Conservation (phyloP, 2,888 invertebrate genomes). For the Acleris holmiana region DNA sequence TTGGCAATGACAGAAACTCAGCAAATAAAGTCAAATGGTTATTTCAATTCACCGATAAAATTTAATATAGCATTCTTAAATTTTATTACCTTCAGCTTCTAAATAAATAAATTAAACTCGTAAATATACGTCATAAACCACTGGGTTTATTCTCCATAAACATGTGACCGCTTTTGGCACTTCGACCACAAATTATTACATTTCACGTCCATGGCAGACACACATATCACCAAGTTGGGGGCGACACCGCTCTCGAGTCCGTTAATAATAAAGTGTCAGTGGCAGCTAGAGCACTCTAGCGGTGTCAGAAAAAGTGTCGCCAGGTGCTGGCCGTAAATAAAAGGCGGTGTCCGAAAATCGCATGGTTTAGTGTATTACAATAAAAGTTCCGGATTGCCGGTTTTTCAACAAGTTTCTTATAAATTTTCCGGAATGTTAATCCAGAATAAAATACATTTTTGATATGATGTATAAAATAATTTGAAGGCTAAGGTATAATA, state of each 20-base stretch:
- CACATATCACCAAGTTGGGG: conserved; percentile 43
- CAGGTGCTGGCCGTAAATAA: conserved; percentile 68
- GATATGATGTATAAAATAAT: too few relatives aligned
- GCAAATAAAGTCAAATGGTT: too few relatives aligned
- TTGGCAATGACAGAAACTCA: too few relatives aligned
- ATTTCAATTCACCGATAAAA: too few relatives aligned
- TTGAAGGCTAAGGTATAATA: too few relatives aligned
- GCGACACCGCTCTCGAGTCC: conserved; percentile 46
- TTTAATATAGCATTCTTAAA: background rate
- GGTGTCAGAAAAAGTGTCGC: conserved; percentile 57
- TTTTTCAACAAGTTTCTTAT: background rate
- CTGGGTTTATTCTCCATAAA: conserved; percentile 28
- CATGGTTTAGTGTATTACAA: conserved; percentile 27
- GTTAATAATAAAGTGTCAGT: conserved; percentile 65
- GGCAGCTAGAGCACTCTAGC: conserved; percentile 56
- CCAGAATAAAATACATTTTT: too few relatives aligned
- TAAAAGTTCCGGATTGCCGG: conserved; percentile 9
- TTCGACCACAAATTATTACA: conserved; percentile 22
- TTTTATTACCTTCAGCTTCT: background rate
- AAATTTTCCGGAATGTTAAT: background rate
- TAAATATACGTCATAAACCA: conserved; percentile 8
- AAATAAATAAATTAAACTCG: conserved; percentile 17
- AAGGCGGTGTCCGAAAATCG: conserved; percentile 27
- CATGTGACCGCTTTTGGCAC: conserved; percentile 22
- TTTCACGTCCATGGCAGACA: conserved; percentile 32